Evolutionary conservation across 2,888 invertebrate genomes (phyloP).

Genomic region (Lysandra bellargus): DNA sequence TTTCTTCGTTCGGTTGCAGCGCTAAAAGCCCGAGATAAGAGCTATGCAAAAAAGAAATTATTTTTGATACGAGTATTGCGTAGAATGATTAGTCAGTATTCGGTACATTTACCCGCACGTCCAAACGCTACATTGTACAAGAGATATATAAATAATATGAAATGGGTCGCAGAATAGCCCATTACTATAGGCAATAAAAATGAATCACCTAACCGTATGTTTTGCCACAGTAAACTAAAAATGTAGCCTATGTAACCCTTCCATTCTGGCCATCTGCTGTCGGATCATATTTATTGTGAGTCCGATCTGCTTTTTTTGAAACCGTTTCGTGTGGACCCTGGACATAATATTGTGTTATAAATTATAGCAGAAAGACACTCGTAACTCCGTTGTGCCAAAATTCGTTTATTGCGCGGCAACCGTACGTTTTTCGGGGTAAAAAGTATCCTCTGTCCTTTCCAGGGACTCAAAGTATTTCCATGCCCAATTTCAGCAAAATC

Average conservation of each 20-base stretch:
- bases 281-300: neutral
- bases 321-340: neutral
- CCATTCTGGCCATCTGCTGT: slow-evolving; percentile 1
- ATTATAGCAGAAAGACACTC: too few relatives aligned
- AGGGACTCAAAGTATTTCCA: too few relatives aligned
- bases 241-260: slow-evolving; percentile 16
- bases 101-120: neutral
- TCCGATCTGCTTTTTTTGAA: neutral
- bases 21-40: too few relatives aligned
- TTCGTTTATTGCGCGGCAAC: too few relatives aligned
- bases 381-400: too few relatives aligned
- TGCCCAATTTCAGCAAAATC: too few relatives aligned
- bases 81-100: neutral
- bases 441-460: too few relatives aligned
- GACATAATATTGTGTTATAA: too few relatives aligned
- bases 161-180: slow-evolving; percentile 15
- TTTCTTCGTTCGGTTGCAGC: too few relatives aligned
- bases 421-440: too few relatives aligned
- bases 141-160: slow-evolving; percentile 19
- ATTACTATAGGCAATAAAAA: slow-evolving; percentile 22
- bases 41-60: too few relatives aligned
- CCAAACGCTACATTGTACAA: neutral
- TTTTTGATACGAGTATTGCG: too few relatives aligned
- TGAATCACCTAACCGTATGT: slow-evolving; percentile 21
- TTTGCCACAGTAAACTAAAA: slow-evolving; percentile 12